Evolutionary conservation across 2,113 vertebrate species (phyloP), one percentile per base, ranked within the genome.

Genomic region (Notothenia rossii): DNA sequence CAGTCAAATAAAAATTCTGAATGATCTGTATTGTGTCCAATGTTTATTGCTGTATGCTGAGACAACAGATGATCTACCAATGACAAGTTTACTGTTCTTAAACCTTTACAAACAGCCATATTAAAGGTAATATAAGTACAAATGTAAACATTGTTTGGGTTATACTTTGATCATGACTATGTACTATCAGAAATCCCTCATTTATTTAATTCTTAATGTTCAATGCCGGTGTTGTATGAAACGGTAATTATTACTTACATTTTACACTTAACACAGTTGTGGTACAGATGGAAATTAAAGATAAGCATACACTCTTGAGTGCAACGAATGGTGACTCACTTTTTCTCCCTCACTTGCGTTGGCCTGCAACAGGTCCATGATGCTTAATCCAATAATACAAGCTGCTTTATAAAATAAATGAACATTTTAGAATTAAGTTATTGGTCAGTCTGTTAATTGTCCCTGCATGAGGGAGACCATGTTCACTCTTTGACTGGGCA

Each of bases 401-500:
- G 14, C 40, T 51, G 20, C 18, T 6, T 12, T 20, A 1, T 45
- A 11, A 60, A 67, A 49, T 60, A 54, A 61, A 48, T 40, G 22
- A 29, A 22, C 1, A 54, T 50, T 45, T 20, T 15, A 14, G 13
- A 10, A 29, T 7, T 53, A 12, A 7, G 7, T 15, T 22, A 3
- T 10, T 40, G 17, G 2, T 10, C 29, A 25, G 45, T 64, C 7
- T 2, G 17, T 22, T 70, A 12, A 14, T 36, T 40, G 36, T 4
- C 33, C 45, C 50, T 62, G 45, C 7, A 3, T 60, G 33, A 59
- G 22, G 58, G 63, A 74, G 58, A 53, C 8, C 7, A 22, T 20
- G 10, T 18, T 65, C 29, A 58, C 58, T 51, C 10, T 79, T 7
- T 51, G 20, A 55, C 43, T 3, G 1, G 97, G 96, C 95, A 98